Evolutionary conservation across 2,888 invertebrate species (phyloP).

Genomic region (Proisotoma minuta): DNA sequence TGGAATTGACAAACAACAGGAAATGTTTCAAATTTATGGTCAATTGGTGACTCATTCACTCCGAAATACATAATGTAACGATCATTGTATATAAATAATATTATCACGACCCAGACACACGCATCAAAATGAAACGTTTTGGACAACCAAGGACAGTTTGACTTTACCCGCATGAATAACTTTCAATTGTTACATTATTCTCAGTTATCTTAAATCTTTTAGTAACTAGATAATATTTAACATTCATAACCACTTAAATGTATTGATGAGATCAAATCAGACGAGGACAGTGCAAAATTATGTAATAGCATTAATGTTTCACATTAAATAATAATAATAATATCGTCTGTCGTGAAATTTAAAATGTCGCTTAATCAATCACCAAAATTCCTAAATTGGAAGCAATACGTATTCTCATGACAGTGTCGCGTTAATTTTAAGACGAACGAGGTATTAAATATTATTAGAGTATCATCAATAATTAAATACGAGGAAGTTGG

Average conservation of each 20-base stretch:
- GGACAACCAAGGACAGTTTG: too few species aligned
- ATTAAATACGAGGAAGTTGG: too few species aligned
- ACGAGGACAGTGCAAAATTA: conserved; percentile 20
- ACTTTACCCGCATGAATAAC: too few species aligned
- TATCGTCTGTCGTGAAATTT: neutral
- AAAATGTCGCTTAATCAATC: neutral
- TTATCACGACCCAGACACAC: too few species aligned
- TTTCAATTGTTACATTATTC: neutral
- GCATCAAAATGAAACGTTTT: too few species aligned
- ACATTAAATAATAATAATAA: neutral
- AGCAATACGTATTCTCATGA: conserved; percentile 1
- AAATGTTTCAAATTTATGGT: neutral
- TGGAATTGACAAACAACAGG: neutral
- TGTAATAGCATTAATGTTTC: conserved; percentile 1
- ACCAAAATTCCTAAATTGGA: neutral
- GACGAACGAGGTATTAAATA: neutral
- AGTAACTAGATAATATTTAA: neutral
- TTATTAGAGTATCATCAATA: too few species aligned
- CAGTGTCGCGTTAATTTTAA: neutral
- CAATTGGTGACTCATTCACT: too few species aligned
- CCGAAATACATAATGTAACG: neutral
- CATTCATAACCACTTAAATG: neutral
- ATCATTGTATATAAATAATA: neutral
- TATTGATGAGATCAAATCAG: conserved; percentile 17
- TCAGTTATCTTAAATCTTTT: neutral